These are phyloP conservation scores for Perca fluviatilis DNA, from an alignment of 2,113 vertebrate species.

Conservation along the genomic window DNA sequence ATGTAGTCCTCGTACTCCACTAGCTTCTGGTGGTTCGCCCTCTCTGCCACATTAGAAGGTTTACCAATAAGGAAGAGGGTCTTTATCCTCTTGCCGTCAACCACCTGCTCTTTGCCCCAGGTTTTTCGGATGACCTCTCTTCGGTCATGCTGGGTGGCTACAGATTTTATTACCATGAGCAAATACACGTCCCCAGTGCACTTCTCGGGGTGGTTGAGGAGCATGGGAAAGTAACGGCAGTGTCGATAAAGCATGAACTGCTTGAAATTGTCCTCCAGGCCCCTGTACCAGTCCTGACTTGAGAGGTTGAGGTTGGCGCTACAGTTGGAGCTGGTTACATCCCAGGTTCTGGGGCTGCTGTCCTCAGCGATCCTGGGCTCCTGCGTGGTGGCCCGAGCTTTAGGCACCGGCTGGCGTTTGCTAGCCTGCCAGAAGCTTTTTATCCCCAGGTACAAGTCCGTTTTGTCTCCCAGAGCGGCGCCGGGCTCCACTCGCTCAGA, in stretches of 20 bases:
- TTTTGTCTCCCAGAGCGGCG: slow-evolving; percentile 55
- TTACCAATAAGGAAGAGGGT: slow-evolving; percentile 92
- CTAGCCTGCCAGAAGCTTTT: slow-evolving; percentile 88
- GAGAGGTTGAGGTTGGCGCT: slow-evolving; percentile 89
- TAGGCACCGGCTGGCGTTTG: slow-evolving; percentile 31
- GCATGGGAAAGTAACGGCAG: slow-evolving; percentile 94
- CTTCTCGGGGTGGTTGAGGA: slow-evolving; percentile 93
- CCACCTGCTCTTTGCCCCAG: slow-evolving; percentile 90
- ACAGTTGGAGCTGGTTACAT: slow-evolving; percentile 90
- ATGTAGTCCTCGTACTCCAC: slow-evolving; percentile 94
- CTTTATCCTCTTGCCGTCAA: slow-evolving; percentile 86
- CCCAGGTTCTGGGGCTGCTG: slow-evolving; percentile 82
- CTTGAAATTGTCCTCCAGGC: slow-evolving; percentile 89
- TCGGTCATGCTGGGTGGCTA: slow-evolving; percentile 93
- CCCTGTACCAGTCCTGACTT: slow-evolving; percentile 87
- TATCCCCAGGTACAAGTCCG: slow-evolving; percentile 19
- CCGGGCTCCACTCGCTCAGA: background rate
- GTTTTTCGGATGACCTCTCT: slow-evolving; percentile 94
- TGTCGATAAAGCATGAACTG: slow-evolving; percentile 94
- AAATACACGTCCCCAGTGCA: slow-evolving; percentile 86
- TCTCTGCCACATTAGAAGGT: slow-evolving; percentile 88
- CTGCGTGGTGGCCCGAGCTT: background rate
- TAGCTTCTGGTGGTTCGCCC: slow-evolving; percentile 94
- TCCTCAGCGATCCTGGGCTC: background rate
- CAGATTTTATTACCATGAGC: slow-evolving; percentile 94